Conservation (phyloP, 2,888 invertebrate species). For the Protula sp. region DNA sequence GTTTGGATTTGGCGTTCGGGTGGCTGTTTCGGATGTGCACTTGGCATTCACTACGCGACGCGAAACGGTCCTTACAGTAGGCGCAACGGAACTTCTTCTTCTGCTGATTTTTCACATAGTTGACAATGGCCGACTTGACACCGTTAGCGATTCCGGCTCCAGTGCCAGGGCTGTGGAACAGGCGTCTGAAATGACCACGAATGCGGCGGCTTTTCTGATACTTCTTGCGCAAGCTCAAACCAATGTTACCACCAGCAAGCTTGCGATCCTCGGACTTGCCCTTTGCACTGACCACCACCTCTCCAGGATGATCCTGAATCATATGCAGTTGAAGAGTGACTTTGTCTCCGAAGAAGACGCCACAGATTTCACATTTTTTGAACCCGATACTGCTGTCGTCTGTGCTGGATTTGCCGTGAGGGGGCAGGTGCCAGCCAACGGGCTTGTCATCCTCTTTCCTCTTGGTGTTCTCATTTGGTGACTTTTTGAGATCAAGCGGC, state of each 20-base stretch:
- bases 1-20: conserved; percentile 11
- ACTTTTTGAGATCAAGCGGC: background rate
- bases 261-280: background rate
- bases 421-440: background rate
- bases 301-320: conserved; percentile 53
- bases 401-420: background rate
- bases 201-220: conserved; percentile 10
- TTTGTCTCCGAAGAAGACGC: conserved; percentile 50
- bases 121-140: conserved; percentile 22
- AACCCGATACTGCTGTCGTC: conserved; percentile 5
- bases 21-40: conserved; percentile 41
- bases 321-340: conserved; percentile 55
- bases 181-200: conserved; percentile 2
- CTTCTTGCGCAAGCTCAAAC: conserved; percentile 9
- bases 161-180: conserved; percentile 7
- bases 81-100: conserved; percentile 54
- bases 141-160: conserved; percentile 10
- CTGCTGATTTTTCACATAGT: conserved; percentile 19
- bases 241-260: background rate
- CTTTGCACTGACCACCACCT: conserved; percentile 20
- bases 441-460: background rate
- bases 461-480: background rate
- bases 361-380: conserved; percentile 50
- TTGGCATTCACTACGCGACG: conserved; percentile 36
- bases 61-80: conserved; percentile 42